A percentile compares a stretch with the other conserved stretches of the same genome.
phyloP scores from a whole-genome alignment of 2,113 vertebrate species.

The Mirza zaza region DNA sequence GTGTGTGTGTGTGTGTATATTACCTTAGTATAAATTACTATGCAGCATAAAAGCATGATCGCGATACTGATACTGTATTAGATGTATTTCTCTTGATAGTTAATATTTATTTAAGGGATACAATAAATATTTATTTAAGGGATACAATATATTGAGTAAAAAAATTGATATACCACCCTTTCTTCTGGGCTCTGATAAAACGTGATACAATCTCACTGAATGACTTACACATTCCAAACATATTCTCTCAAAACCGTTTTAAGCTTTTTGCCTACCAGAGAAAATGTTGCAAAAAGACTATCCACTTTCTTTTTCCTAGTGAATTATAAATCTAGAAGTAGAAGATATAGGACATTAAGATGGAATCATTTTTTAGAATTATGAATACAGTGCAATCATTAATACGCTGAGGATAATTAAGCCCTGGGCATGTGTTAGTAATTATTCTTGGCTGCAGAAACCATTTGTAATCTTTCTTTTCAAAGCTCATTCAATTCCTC shows the following conservation, averaged over 20 bases:
- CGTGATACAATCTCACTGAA: not conserved
- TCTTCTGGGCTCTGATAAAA: not conserved
- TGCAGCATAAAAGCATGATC: not conserved
- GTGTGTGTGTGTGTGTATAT: too few species aligned
- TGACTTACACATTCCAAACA: not conserved
- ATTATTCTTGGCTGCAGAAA: not conserved
- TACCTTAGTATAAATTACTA: not conserved
- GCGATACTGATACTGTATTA: not conserved
- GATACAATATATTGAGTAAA: not conserved
- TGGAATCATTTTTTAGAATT: not conserved
- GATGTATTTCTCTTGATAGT: not conserved
- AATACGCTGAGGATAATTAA: not conserved
- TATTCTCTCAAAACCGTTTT: slow-evolving; percentile 3
- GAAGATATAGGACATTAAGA: not conserved
- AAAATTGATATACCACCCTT: not conserved
- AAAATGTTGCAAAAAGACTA: not conserved
- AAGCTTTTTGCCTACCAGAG: not conserved
- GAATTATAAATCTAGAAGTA: not conserved
- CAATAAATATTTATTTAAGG: not conserved
- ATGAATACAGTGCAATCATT: not conserved
- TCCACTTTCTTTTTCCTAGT: not conserved
- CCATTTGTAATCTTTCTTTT: slow-evolving; percentile 24
- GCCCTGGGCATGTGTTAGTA: not conserved
- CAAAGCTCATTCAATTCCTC: not conserved
- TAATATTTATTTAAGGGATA: not conserved